Evolutionary conservation across 2,113 vertebrate species (phyloP), one percentile per base, ranked within the genome.

Genomic region (Clinocottus analis): DNA sequence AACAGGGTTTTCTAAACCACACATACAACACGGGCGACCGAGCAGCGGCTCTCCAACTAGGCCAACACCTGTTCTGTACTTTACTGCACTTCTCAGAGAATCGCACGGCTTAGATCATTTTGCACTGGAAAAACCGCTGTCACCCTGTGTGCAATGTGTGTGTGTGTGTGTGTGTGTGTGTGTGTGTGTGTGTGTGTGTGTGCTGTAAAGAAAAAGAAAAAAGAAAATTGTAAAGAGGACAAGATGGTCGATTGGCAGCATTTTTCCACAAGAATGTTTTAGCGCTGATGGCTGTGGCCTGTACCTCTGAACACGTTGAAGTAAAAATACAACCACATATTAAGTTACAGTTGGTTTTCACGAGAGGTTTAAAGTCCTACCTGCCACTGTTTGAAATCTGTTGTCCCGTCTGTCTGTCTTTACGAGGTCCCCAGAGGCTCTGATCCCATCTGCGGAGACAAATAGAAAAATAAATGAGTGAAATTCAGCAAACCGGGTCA

Each of bases 401-500:
- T 12, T 55, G 82, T 86, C 72, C 70, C 55, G 83, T 75, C 62
- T 71, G 69, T 90, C 69, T 62, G 86, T 76, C 80, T 90, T 90
- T 89, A 93, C 1, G 71, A 84, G 69, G 80, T 74, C 59, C 64
- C 73, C 76, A 71, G 69, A 83, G 53, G 87, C 68, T 79, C 59
- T 12, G 81, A 83, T 75, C 93, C 92, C 94, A 94, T 95, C 94
- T 95, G 93, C 16, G 55, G 75, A 82, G 58, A 88, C 59, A 84
- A 79, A 73, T 3, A 82, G 7, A 60, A 58, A 51, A 66, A 72
- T 12, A 35, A 25, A 43, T 21, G 3, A 61, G 43, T 72, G 8
- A 72, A 51, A 37, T 25, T 23, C 23, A 56, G 10, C 41, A 43
- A 43, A 43, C 13, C 39, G 39, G 39, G 11, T 41, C 41, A 43